Conservation (phyloP, 1,140 invertebrate species). For the Drosophila kepulauana region DNA sequence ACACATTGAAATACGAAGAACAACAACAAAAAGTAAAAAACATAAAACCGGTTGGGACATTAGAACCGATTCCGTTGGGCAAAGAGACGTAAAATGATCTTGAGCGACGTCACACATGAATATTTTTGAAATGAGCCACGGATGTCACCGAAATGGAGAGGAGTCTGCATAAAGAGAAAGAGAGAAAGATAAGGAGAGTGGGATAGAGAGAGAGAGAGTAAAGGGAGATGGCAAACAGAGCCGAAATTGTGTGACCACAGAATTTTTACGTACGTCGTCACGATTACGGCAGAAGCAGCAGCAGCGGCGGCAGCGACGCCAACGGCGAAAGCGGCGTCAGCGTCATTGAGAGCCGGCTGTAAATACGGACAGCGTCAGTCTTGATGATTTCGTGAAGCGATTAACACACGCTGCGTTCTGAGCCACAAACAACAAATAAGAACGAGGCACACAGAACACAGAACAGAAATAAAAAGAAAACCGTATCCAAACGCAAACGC, state of each 20-base stretch:
- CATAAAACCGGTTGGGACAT: constrained; percentile 40
- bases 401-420: constrained; percentile 73
- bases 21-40: background rate
- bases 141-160: background rate
- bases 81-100: constrained; percentile 15
- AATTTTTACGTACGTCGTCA: constrained; percentile 1
- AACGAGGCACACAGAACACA: too few relatives aligned
- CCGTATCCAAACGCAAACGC: constrained; percentile 20
- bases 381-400: constrained; percentile 83
- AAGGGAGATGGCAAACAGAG: background rate
- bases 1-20: background rate
- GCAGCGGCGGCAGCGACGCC: constrained; percentile 4
- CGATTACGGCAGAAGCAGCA: background rate
- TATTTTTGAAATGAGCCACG: constrained; percentile 47
- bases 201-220: background rate
- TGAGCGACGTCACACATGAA: constrained; percentile 41
- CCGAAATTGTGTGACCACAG: constrained; percentile 9
- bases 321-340: constrained; percentile 2
- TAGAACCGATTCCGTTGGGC: constrained; percentile 26
- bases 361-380: constrained; percentile 62
- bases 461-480: constrained; percentile 22
- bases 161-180: background rate
- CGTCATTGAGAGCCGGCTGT: constrained; percentile 35
- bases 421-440: constrained; percentile 23
- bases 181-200: constrained; percentile 4